Evolutionary conservation across 2,888 invertebrate species (phyloP), one percentile per base, ranked within the genome.

Genomic region (Digitonthophagus gazella): DNA sequence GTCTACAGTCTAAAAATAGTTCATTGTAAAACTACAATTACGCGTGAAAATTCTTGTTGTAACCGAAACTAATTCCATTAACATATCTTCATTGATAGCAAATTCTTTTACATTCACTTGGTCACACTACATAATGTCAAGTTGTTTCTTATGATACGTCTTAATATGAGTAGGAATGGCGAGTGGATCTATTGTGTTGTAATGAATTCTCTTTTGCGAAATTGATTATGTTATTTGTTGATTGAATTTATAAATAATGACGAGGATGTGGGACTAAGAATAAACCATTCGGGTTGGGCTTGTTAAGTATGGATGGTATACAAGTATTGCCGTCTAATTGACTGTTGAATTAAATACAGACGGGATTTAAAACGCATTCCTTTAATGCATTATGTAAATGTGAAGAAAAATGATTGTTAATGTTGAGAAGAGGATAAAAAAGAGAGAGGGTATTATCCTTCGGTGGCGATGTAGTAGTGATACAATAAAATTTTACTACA

Each of bases 401-500:
- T 5, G 11, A 44, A 6, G 11, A 44, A 11, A 3, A 8, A 11
- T 44, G 11, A 8, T 44, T 1, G 28, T 2, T 44, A 44, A 44
- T 44, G 6, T 44, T 44, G 11, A 44, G 28, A 6, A 22, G 6
- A 44, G 3, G 6, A 44, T 8, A 11, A 44, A 44, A 44, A 44
- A 44, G 28, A 44, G 28, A 44, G 6, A 3, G 3, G 28, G 11
- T 44, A 8, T 44, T 3, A 44, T 11, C 28, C 28, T 44, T 44
- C 61, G 61, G 19, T 18, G 18, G 61, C 18, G 16, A 4, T 61
- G 18, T 16, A 58, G 58, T 11, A 18, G 61, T 61, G 18, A 44
- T 20, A 68, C 68, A 67, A 70, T 70, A 70, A 70, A 70, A 67
- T 67, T 70, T 70, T 65, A 70, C 65, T 63, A 61, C 61, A 44